Conservation (phyloP, 2,113 vertebrate species). For the Tragelaphus scriptus region DNA sequence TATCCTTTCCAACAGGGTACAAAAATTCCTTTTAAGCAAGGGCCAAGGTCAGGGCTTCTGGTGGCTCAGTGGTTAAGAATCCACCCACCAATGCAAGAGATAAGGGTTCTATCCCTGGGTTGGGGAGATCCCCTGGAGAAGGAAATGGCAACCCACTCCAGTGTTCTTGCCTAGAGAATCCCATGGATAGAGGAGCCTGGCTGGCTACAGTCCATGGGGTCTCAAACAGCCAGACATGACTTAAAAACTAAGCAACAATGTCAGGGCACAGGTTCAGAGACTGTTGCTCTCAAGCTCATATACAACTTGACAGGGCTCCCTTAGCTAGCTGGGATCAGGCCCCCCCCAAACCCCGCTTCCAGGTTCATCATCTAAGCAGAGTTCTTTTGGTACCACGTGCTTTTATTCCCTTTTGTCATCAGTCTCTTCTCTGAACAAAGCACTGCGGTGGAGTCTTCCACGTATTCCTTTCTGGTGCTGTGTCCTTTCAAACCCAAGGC, state of each 20-base stretch:
- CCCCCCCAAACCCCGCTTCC: not conserved
- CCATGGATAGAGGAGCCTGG: not conserved
- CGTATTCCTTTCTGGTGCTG: not conserved
- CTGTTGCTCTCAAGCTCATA: no score
- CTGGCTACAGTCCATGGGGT: not conserved
- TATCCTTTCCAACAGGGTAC: not conserved
- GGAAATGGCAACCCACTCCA: not conserved
- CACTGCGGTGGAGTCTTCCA: fast-evolving
- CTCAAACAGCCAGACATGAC: not conserved
- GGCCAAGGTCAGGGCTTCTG: not conserved
- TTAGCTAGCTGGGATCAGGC: not conserved
- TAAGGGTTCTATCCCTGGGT: not conserved
- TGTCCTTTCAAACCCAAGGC: not conserved
- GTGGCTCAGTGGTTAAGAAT: not conserved
- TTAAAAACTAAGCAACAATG: not conserved
- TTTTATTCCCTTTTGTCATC: not conserved
- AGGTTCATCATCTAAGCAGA: not conserved
- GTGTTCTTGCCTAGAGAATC: not conserved
- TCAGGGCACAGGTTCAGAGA: not conserved
- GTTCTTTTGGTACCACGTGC: not conserved
- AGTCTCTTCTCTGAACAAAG: not conserved
- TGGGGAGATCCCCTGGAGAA: not conserved
- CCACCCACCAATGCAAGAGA: not conserved
- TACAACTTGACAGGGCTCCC: not conserved
- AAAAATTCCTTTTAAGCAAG: not conserved